Base-by-base conservation (phyloP, 2,113 vertebrate species). In the Vidua chalybeata region DNA sequence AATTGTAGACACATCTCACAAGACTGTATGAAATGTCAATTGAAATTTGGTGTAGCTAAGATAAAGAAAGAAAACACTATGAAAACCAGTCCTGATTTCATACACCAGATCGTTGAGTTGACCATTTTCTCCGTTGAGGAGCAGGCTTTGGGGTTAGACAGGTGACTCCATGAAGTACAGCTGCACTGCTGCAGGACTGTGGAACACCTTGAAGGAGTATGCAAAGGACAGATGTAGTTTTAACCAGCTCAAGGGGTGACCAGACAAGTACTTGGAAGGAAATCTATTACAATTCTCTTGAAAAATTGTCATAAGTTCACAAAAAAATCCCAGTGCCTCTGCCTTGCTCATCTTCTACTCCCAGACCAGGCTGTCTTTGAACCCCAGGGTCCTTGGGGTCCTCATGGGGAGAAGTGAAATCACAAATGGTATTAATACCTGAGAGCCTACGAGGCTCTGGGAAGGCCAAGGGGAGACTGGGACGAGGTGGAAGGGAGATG, bases 301-400 rank as follows among this genome's bases (percentile, higher is more conserved):
- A 84, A 19, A 82, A 89, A 64, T 72, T 77, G 17, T 39, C 35
- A 0, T 23, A 33, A 16, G 4, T 64, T 82, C 52, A 49, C 35
- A 28, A 49, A 92, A 83, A 83, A 5, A 43, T 15, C 14, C 7
- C 27, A 26, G 3, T 35, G 28, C 46, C 19, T 56, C 61, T 54
- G 21, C 13, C 46, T 64, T 3, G 0, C 37, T 80, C 6, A 0
- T 79, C 18, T 72, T 30, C 49, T 63, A 24, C 17, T 15, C 20
- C 7, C 14, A 73, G 76, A 75, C 17, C 5, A 41, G 15, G 37
- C 56, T 64, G 45, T 11, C 35, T 88, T 66, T 84, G 22, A 73
- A n/a, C 3, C 3, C 27, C 8, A 2, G 23, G 14, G 18, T 89
- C 37, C 45, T 52, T 1, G 0, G 16, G 16, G 19, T 5, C 17